These are phyloP conservation scores for Aplodontia rufa DNA, from an alignment of 2,113 vertebrate genomes.

Conservation along the genomic window DNA sequence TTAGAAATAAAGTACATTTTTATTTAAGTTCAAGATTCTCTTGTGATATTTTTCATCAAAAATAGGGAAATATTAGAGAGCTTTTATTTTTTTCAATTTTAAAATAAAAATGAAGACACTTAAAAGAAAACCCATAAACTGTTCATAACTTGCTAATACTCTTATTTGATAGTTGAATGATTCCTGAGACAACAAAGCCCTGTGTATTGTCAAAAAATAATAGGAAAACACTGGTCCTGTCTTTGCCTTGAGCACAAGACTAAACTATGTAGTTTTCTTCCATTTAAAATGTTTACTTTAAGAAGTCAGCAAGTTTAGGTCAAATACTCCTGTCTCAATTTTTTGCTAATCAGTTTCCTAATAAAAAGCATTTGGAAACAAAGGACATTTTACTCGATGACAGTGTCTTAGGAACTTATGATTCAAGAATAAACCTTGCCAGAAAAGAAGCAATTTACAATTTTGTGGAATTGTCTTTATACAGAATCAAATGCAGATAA, in stretches of 20 bases:
- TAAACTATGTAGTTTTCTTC: neutral
- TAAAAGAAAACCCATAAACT: neutral
- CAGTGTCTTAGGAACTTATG: neutral
- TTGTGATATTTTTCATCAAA: neutral
- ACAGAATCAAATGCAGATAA: neutral
- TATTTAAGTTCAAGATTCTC: neutral
- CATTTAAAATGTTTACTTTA: neutral
- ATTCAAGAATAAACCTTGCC: neutral
- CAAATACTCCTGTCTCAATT: neutral
- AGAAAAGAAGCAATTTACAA: neutral
- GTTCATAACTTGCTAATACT: neutral
- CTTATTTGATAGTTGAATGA: neutral
- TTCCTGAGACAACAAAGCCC: neutral
- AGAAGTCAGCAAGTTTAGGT: neutral
- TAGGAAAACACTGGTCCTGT: neutral
- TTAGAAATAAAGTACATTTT: neutral
- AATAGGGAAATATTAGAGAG: neutral
- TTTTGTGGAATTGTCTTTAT: slow-evolving; percentile 21
- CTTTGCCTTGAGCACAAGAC: neutral
- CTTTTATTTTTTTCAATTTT: neutral
- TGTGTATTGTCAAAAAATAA: neutral
- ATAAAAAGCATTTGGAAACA: neutral
- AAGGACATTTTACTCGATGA: neutral
- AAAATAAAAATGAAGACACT: neutral
- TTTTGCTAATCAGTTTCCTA: slow-evolving; percentile 38